These are phyloP conservation scores for Denticeps clupeoides DNA, from an alignment of 2,797 vertebrate genomes.

Conservation along the genomic window DNA sequence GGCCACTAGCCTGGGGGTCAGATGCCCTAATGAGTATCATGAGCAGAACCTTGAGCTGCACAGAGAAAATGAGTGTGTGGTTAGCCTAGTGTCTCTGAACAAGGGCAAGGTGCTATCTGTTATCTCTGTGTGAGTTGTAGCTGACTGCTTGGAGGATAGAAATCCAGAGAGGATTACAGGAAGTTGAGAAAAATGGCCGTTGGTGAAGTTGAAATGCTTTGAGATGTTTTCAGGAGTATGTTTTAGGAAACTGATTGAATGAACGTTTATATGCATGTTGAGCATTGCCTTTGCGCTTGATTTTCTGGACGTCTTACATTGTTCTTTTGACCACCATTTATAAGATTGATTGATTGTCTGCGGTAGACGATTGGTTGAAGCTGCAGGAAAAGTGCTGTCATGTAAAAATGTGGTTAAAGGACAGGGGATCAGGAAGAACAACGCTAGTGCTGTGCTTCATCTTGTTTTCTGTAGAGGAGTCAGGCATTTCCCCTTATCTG, in stretches of 20 bases:
- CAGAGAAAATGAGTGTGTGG: too few relatives aligned
- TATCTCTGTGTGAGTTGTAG: not conserved
- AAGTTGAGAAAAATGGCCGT: slow-evolving; percentile 34
- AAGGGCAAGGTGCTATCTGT: too few relatives aligned
- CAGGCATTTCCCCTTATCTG: too few relatives aligned
- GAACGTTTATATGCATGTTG: not conserved
- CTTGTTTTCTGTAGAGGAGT: too few relatives aligned
- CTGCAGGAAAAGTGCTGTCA: too few relatives aligned
- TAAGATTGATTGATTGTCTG: not conserved
- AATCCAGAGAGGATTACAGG: slow-evolving; percentile 29
- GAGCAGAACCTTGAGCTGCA: not conserved
- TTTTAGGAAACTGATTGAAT: not conserved
- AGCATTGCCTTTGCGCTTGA: too few relatives aligned
- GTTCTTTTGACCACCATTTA: not conserved
- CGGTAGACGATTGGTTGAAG: too few relatives aligned
- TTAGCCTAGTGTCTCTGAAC: too few relatives aligned
- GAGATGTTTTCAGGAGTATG: not conserved
- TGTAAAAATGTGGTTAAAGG: too few relatives aligned
- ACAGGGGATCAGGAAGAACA: not conserved
- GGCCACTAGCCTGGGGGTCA: not conserved
- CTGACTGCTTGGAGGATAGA: slow-evolving; percentile 1
- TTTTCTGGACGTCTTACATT: too few relatives aligned
- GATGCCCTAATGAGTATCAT: not conserved
- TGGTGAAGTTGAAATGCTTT: slow-evolving; percentile 43
- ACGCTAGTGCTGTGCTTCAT: not conserved